These are phyloP conservation scores for Chrysemys picta DNA, from an alignment of 2,113 vertebrate species.

Conservation along the genomic window DNA sequence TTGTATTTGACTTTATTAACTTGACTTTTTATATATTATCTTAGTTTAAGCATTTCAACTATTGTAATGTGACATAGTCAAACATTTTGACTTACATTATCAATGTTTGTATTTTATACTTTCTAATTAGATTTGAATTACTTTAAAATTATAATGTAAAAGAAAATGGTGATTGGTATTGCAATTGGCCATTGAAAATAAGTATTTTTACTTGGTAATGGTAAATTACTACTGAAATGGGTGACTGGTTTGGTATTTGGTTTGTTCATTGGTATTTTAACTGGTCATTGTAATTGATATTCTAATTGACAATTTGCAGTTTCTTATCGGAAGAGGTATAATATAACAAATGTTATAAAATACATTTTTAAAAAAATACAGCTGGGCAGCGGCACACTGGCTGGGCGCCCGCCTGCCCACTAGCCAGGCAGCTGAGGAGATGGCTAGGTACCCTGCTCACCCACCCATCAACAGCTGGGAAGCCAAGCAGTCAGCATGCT, in stretches of 20 bases:
- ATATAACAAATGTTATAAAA: not conserved
- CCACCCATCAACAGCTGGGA: not conserved
- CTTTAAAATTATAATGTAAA: not conserved
- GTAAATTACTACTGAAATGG: not conserved
- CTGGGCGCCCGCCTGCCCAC: no score
- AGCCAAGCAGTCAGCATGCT: not conserved
- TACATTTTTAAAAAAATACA: not conserved
- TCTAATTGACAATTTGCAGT: not conserved
- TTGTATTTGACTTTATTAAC: not conserved
- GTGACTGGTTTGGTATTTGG: conserved; percentile 3
- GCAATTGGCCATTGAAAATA: not conserved
- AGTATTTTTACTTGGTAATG: not conserved
- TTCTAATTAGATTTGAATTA: not conserved
- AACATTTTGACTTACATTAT: not conserved
- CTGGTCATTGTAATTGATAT: not conserved
- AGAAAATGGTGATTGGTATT: not conserved
- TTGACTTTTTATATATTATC: not conserved
- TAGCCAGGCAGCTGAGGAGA: not conserved
- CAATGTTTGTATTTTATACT: not conserved
- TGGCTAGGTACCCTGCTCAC: not conserved
- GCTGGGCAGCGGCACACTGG: not conserved
- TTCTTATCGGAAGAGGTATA: not conserved
- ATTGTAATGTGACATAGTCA: not conserved
- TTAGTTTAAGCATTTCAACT: not conserved
- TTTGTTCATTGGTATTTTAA: not conserved